Conservation (phyloP, 2,797 vertebrate species). For the Ataeniobius toweri region DNA sequence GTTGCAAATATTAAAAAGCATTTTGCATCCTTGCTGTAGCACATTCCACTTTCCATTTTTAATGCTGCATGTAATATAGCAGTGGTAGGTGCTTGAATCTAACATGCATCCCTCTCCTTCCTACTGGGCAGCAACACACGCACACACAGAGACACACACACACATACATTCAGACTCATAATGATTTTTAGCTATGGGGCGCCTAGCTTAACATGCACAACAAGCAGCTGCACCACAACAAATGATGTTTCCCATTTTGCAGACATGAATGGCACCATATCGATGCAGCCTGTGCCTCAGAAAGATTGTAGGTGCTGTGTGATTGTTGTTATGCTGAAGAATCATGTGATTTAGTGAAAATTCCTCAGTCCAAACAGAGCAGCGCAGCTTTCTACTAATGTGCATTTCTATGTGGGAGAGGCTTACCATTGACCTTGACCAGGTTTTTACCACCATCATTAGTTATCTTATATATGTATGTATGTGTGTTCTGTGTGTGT, state of each 20-base stretch:
- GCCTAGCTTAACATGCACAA: constrained; percentile 44
- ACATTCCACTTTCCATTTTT: constrained; percentile 11
- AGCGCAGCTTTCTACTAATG: neutral
- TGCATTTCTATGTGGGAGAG: neutral
- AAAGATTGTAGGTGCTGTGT: neutral
- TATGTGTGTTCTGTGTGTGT: no score
- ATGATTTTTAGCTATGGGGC: constrained; percentile 64
- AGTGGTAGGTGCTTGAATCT: constrained; percentile 26
- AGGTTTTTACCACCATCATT: constrained; percentile 51
- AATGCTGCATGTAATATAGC: constrained; percentile 27
- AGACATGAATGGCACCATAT: constrained; percentile 10
- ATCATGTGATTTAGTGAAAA: constrained; percentile 1
- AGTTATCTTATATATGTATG: constrained; percentile 19
- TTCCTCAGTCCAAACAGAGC: neutral
- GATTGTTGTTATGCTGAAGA: neutral
- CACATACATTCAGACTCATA: constrained; percentile 46
- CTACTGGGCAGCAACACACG: constrained; percentile 52
- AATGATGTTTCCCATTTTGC: constrained; percentile 48
- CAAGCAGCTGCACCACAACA: constrained; percentile 28
- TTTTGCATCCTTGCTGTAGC: neutral
- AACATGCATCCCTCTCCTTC: constrained; percentile 42
- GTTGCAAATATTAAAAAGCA: constrained; percentile 10
- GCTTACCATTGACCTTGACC: constrained; percentile 57
- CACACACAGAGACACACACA: constrained; percentile 31
- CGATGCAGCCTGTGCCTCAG: constrained; percentile 17